These are phyloP conservation scores for Maconellicoccus hirsutus DNA, from an alignment of 1,140 invertebrate species.

Conservation along the genomic window DNA sequence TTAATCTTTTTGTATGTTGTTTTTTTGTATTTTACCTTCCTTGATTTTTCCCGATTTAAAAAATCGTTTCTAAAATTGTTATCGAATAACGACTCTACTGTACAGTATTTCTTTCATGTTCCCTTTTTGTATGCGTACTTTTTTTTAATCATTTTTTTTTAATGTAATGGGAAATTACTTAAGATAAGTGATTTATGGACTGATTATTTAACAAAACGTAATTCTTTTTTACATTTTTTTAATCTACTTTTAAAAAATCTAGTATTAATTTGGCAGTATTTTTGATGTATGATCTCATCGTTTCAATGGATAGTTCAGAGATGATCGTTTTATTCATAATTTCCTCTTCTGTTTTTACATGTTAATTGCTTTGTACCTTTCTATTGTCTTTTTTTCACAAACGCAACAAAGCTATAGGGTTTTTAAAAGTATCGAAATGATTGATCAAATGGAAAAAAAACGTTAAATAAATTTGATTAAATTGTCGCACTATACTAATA, in stretches of 20 bases:
- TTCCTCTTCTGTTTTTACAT: neutral
- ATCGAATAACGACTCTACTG: neutral
- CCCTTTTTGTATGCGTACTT: neutral
- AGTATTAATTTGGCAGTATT: neutral
- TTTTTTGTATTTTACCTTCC: neutral
- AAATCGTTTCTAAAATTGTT: neutral
- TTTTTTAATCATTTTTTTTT: neutral
- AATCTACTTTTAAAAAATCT: neutral
- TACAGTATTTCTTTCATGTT: neutral
- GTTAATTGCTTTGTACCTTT: neutral
- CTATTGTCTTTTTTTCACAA: neutral
- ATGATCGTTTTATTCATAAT: neutral
- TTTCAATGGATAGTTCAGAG: neutral
- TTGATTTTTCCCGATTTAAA: neutral
- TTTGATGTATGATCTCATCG: neutral
- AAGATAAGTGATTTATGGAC: neutral
- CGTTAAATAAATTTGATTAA: neutral
- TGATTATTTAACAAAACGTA: neutral
- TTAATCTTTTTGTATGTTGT: neutral
- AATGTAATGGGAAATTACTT: neutral
- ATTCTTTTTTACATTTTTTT: neutral
- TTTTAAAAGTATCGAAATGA: neutral
- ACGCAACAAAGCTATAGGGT: neutral
- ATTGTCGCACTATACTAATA: conserved; percentile 6
- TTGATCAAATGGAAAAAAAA: neutral